Percentiles rank a stretch among this genome's conserved stretches.
Evolutionary conservation across 2,797 vertebrate genomes (phyloP).

Genomic region (Geotrypetes seraphini): DNA sequence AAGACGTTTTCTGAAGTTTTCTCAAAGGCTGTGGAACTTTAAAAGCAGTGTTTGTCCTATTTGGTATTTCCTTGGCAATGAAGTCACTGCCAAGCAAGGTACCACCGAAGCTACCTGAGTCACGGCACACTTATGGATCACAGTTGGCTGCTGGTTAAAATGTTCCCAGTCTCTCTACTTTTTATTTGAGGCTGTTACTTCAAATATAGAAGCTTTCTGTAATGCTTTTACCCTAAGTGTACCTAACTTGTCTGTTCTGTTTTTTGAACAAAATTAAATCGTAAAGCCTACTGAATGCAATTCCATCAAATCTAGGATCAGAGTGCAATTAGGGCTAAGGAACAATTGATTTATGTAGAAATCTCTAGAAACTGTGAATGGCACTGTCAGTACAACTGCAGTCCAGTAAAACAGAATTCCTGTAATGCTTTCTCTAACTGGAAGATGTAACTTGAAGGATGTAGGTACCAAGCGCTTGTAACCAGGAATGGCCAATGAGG

Average conservation of each 20-base stretch:
- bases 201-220: background rate
- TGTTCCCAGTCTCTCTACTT: slow-evolving; percentile 28
- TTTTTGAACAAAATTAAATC: slow-evolving; percentile 48
- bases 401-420: background rate
- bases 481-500: too few species aligned
- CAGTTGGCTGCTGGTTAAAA: slow-evolving; percentile 14
- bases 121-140: slow-evolving; percentile 3
- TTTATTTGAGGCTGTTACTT: too few species aligned
- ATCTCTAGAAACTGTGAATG: slow-evolving; percentile 18
- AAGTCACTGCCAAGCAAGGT: slow-evolving; percentile 20
- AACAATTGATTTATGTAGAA: slow-evolving; percentile 14
- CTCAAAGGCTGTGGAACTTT: slow-evolving; percentile 45
- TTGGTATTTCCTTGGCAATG: slow-evolving; percentile 31
- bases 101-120: slow-evolving; percentile 19
- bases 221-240: slow-evolving; percentile 24
- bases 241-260: too few species aligned
- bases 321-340: too few species aligned
- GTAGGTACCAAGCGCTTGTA: too few species aligned
- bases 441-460: slow-evolving; percentile 2
- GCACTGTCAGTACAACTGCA: background rate
- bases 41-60: slow-evolving; percentile 42
- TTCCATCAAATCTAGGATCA: too few species aligned
- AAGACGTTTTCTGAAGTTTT: slow-evolving; percentile 45
- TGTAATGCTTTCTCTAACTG: background rate
- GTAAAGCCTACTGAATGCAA: slow-evolving; percentile 37